Conservation (phyloP, 2,888 invertebrate species). For the Sarcophaga variegata region DNA sequence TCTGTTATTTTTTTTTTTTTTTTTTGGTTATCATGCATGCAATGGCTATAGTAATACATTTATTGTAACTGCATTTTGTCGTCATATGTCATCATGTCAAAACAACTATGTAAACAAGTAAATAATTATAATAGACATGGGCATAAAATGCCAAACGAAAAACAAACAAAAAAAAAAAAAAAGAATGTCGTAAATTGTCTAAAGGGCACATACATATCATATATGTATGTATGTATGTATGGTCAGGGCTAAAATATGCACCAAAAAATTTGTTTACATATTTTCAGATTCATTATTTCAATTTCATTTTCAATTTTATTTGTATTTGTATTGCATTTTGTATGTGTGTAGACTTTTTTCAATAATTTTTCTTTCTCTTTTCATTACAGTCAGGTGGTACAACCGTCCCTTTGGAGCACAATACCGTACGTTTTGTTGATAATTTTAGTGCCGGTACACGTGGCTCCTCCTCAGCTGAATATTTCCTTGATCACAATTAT, state of each 20-base stretch:
- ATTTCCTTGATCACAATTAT: constrained; percentile 93
- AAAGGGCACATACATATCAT: background rate
- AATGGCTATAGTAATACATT: background rate
- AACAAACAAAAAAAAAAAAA: background rate
- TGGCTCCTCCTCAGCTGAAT: constrained; percentile 97
- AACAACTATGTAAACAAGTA: background rate
- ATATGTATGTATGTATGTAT: background rate
- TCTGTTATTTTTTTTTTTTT: background rate
- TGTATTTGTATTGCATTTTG: background rate
- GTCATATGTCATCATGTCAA: background rate
- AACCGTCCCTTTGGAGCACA: constrained; percentile 97
- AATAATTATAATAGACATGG: no score
- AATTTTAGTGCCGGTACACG: constrained; percentile 99
- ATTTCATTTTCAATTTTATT: no score
- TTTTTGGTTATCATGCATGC: background rate
- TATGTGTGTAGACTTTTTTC: background rate
- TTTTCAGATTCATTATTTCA: background rate
- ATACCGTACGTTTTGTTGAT: constrained; percentile 98
- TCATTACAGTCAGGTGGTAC: constrained; percentile 94
- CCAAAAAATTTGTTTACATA: background rate
- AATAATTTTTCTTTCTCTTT: constrained; percentile 42
- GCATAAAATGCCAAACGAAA: background rate
- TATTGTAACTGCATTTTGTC: background rate
- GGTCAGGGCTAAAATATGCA: background rate
- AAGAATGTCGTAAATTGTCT: no score